phyloP scores from a whole-genome alignment of 2,113 vertebrate genomes.

The Delphinus delphis region DNA sequence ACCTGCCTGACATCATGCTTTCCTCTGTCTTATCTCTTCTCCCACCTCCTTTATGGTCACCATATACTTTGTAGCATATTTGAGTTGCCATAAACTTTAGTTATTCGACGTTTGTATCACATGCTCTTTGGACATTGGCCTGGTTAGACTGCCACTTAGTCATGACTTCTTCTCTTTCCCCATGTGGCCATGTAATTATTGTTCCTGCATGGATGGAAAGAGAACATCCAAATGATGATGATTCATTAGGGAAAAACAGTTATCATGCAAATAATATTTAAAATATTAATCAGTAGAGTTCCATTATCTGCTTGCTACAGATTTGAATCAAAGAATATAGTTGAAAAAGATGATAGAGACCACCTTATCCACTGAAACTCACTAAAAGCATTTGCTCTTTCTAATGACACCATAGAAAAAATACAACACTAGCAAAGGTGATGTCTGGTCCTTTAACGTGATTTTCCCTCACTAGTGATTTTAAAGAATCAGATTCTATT shows the following conservation, averaged over 20 bases:
- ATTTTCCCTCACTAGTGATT: background rate
- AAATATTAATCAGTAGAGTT: background rate
- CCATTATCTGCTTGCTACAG: background rate
- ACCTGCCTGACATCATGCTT: background rate
- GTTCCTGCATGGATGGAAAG: background rate
- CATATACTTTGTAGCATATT: too few species aligned
- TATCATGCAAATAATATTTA: background rate
- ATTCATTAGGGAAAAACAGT: background rate
- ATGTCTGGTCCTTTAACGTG: background rate
- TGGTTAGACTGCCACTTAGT: background rate
- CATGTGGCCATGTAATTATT: rapidly evolving
- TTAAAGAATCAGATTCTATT: background rate
- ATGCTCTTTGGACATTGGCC: background rate
- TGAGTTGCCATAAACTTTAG: background rate
- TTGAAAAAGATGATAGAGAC: background rate
- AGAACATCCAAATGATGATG: background rate
- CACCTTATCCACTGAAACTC: background rate
- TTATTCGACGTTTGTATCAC: background rate
- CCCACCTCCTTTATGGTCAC: rapidly evolving
- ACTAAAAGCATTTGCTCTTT: background rate
- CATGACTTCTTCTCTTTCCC: background rate
- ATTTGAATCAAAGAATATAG: background rate
- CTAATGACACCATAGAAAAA: constrained; percentile 21
- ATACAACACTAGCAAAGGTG: background rate
- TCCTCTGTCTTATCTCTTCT: background rate